phyloP scores from a whole-genome alignment of 2,888 invertebrate species.

The Smittia aterrima region DNA sequence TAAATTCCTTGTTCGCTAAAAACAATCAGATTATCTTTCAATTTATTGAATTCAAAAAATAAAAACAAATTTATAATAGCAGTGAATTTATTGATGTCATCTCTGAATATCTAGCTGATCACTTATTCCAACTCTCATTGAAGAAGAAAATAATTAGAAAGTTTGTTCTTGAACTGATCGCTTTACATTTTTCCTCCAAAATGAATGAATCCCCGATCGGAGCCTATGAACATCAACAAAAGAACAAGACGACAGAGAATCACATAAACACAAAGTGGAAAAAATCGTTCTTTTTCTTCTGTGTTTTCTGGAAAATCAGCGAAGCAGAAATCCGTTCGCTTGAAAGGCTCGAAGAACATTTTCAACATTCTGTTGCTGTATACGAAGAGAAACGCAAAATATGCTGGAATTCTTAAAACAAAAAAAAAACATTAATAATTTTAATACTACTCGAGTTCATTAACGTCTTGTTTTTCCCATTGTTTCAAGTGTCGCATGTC shows the following conservation, averaged over 20 bases:
- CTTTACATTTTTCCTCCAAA: no score
- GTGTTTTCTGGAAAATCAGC: constrained; percentile 27
- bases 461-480: constrained; percentile 6
- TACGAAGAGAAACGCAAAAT: not conserved
- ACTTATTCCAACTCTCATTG: no score
- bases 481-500: constrained; percentile 29
- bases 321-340: constrained; percentile 32
- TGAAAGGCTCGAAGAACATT: not conserved
- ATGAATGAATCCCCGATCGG: no score
- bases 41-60: no score
- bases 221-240: not conserved
- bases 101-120: no score
- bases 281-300: constrained; percentile 1
- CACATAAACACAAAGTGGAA: constrained; percentile 7
- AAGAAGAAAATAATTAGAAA: no score
- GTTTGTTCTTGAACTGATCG: no score
- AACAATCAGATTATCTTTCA: no score
- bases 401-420: not conserved
- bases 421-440: constrained; percentile 26
- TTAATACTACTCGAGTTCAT: not conserved
- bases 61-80: no score
- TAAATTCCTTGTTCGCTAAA: no score
- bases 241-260: not conserved
- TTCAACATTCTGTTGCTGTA: not conserved
- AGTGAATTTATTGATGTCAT: no score